phyloP scores from a whole-genome alignment of 2,888 invertebrate genomes.

The Stegana nigrithorax region DNA sequence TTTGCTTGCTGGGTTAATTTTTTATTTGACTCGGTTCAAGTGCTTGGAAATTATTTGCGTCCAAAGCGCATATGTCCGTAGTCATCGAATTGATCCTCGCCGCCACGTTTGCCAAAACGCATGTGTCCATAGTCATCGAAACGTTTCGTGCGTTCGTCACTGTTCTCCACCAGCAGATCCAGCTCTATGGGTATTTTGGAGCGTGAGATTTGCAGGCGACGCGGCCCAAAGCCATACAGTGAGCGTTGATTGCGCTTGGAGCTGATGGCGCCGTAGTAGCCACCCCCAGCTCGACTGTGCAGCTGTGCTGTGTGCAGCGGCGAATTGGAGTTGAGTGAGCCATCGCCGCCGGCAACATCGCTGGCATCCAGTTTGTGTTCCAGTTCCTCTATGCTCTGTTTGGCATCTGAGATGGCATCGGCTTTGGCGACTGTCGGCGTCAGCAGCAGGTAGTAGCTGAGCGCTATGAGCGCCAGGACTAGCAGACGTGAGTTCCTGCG shows the following conservation, averaged over 20 bases:
- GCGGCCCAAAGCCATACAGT: conserved; percentile 44
- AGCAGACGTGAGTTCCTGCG: conserved; percentile 19
- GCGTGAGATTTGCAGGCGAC: conserved; percentile 50
- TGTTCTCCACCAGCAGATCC: conserved; percentile 62
- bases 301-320: not conserved
- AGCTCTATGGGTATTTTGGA: conserved; percentile 63
- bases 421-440: conserved; percentile 22
- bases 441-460: conserved; percentile 27
- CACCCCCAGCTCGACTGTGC: no score
- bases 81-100: conserved; percentile 78
- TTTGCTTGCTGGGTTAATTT: no score
- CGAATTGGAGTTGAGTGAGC: conserved; percentile 14
- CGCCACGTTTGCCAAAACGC: conserved; percentile 73
- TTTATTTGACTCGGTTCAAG: no score
- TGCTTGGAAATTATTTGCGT: conserved; percentile 62
- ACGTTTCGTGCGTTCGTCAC: conserved; percentile 68
- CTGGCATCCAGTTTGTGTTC: conserved; percentile 40
- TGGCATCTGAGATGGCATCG: no score
- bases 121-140: conserved; percentile 82
- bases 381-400: conserved; percentile 27
- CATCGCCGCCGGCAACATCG: conserved; percentile 35
- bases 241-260: conserved; percentile 54
- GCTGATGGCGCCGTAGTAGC: conserved; percentile 27
- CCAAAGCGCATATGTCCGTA: conserved; percentile 83
- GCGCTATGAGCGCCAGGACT: conserved; percentile 22